Evolutionary conservation across 2,888 invertebrate species (phyloP).

Genomic region (Hirtodrosophila duncani): DNA sequence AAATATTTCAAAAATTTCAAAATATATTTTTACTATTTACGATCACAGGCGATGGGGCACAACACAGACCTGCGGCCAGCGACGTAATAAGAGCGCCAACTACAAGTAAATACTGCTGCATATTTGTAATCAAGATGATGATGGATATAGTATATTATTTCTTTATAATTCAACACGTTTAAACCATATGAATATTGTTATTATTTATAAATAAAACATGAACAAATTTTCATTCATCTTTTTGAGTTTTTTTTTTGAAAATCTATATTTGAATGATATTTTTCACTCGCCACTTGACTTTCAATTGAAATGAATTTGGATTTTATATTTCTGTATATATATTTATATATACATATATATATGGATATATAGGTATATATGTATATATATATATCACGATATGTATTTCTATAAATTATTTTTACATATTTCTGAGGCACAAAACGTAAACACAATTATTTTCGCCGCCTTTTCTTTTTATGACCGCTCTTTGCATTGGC

Average conservation of each 20-base stretch:
- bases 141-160: conserved; percentile 4
- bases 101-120: conserved; percentile 56
- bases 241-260: conserved; percentile 1
- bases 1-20: conserved; percentile 1
- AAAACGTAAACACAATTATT: conserved; percentile 27
- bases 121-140: conserved; percentile 14
- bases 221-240: conserved; percentile 7
- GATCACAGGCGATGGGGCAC: not conserved
- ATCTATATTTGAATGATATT: conserved; percentile 34
- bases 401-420: conserved; percentile 40
- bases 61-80: conserved; percentile 53
- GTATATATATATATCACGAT: conserved; percentile 9
- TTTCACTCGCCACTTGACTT: conserved; percentile 34
- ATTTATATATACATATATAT: not conserved
- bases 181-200: too few relatives aligned
- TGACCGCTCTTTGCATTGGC: not conserved
- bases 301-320: conserved; percentile 41
- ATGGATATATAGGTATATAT: not conserved
- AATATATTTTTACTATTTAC: not conserved
- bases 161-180: too few relatives aligned
- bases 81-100: conserved; percentile 35
- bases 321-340: conserved; percentile 13
- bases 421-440: conserved; percentile 32
- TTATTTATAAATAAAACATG: conserved; percentile 41
- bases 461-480: conserved; percentile 1